Evolutionary conservation across 2,113 vertebrate genomes (phyloP).

Genomic region (Oncorhynchus mykiss): DNA sequence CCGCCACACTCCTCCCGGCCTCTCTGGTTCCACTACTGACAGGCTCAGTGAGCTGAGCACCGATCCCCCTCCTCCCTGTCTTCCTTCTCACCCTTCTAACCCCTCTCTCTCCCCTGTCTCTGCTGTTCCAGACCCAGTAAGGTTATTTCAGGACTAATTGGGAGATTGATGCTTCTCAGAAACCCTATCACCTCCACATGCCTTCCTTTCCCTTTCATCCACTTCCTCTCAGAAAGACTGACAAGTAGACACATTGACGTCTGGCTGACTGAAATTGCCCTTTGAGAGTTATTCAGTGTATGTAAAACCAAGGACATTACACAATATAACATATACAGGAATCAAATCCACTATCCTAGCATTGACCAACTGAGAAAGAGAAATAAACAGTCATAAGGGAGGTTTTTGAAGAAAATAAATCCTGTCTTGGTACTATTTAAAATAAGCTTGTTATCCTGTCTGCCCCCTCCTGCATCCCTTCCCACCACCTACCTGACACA

Average conservation of each 20-base stretch:
- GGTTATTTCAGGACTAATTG: conserved; percentile 74
- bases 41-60: not conserved
- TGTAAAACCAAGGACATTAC: not conserved
- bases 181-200: conserved; percentile 63
- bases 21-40: conserved; percentile 15
- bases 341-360: not conserved
- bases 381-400: too few species aligned
- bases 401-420: not conserved
- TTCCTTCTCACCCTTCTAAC: not conserved
- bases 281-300: conserved; percentile 40
- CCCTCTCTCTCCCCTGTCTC: not conserved
- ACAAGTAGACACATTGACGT: conserved; percentile 68
- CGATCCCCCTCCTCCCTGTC: not conserved
- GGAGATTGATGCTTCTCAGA: conserved; percentile 72
- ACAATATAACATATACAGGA: not conserved
- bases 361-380: too few species aligned
- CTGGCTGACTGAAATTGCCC: conserved; percentile 53
- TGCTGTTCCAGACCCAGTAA: conserved; percentile 46
- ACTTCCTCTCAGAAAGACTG: conserved; percentile 60
- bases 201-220: conserved; percentile 62
- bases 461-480: conserved; percentile 41
- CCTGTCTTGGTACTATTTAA: not conserved
- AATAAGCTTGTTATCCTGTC: conserved; percentile 17
- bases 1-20: not conserved
- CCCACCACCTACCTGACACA: conserved; percentile 1